phyloP scores from a whole-genome alignment of 2,113 vertebrate genomes.

The Callospermophilus lateralis region DNA sequence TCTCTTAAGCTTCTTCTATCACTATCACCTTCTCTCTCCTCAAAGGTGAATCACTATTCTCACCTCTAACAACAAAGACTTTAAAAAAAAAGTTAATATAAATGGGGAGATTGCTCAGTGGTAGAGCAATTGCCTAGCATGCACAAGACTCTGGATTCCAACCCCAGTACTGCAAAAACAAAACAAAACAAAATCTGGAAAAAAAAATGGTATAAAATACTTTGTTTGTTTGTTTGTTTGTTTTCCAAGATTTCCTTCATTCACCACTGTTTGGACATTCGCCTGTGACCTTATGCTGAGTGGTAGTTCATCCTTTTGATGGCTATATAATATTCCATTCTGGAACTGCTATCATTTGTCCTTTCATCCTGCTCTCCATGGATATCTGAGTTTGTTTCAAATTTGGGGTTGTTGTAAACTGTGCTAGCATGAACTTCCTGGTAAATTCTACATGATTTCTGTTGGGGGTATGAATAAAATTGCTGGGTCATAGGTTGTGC shows the following conservation, averaged over 20 bases:
- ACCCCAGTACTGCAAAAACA: no score
- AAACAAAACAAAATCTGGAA: no score
- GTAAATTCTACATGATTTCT: not conserved
- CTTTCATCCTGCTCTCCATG: not conserved
- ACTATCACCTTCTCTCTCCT: fast-evolving
- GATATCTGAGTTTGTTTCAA: not conserved
- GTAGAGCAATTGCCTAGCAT: no score
- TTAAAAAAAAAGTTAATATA: no score
- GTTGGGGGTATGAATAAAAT: not conserved
- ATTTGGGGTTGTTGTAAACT: not conserved
- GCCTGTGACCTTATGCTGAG: not conserved
- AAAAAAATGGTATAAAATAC: not conserved
- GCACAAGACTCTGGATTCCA: no score
- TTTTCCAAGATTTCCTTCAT: not conserved
- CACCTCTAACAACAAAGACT: not conserved
- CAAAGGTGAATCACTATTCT: not conserved
- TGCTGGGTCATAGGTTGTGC: slow-evolving; percentile 19
- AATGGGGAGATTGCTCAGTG: no score
- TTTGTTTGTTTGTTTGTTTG: not conserved
- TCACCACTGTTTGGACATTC: not conserved
- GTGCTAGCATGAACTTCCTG: not conserved
- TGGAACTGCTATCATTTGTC: not conserved
- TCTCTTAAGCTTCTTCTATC: not conserved
- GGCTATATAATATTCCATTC: not conserved
- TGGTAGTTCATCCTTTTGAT: not conserved